These are phyloP conservation scores for Eupristina koningsbergeri DNA, from an alignment of 1,140 invertebrate genomes.

Conservation along the genomic window DNA sequence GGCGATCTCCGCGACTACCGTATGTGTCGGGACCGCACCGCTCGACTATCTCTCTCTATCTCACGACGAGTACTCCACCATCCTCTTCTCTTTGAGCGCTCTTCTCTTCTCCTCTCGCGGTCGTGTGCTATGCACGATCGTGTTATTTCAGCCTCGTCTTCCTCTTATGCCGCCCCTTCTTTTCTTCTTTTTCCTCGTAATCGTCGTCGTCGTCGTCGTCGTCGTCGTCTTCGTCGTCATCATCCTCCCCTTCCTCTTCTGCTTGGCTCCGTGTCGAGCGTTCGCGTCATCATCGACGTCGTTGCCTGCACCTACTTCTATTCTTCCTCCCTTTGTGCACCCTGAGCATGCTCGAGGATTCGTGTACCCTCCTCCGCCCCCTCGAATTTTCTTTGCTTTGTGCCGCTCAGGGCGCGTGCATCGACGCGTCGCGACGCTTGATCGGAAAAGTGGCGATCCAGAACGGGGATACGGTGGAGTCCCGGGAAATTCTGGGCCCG, in stretches of 20 bases:
- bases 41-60: slow-evolving; percentile 55
- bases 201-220: slow-evolving; percentile 25
- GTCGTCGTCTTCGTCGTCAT: slow-evolving; percentile 26
- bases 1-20: slow-evolving; percentile 68
- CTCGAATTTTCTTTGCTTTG: slow-evolving; percentile 22
- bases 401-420: not conserved
- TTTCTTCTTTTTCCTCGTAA: not conserved
- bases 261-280: slow-evolving; percentile 25
- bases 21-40: slow-evolving; percentile 65
- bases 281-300: slow-evolving; percentile 29
- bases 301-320: slow-evolving; percentile 5
- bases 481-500: too few species aligned
- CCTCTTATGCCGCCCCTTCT: not conserved
- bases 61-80: slow-evolving; percentile 43
- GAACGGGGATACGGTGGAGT: too few species aligned
- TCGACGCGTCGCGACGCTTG: not conserved
- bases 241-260: slow-evolving; percentile 41
- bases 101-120: slow-evolving; percentile 39
- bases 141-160: slow-evolving; percentile 54
- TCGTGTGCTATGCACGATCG: slow-evolving; percentile 52
- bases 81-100: slow-evolving; percentile 8
- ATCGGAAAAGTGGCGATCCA: too few species aligned
- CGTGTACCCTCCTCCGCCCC: slow-evolving; percentile 26
- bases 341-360: not conserved
- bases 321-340: not conserved